Base-by-base conservation (phyloP, 2,113 vertebrate genomes). In the Prunella fulvescens region DNA sequence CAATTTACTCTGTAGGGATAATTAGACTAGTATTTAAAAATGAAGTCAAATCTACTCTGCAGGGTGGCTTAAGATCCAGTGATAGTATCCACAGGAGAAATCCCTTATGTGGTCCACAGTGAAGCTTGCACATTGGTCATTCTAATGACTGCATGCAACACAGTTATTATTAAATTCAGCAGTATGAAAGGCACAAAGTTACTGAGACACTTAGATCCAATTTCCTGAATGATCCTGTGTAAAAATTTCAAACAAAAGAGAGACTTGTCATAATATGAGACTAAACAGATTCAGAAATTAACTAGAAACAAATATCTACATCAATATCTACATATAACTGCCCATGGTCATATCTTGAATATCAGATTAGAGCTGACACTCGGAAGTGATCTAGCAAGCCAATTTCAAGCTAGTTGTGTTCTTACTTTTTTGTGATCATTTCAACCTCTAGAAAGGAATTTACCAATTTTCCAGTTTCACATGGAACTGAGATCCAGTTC, bases 1-100 rank as follows among this genome's bases (percentile, higher is more conserved):
- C 84, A 95, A 92, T 95, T 91, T 87, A 90, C 74, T 91, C 73
- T 62, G 73, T 73, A 83, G 73, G 57, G 61, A 87, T 93, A 86
- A 92, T 91, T 84, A 95, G 81, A 92, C 53, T 56, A 78, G 25
- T 65, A 87, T 87, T 87, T 91, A 69, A 79, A 87, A 93, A 91
- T 50, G 11, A 87, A 79, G 53, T 89, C 80, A 35, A 78, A 17
- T 81, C 65, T 79, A 33, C 77, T 93, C 47, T 92, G 60, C 53
- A 45, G 48, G 57, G 20, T 66, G 92, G 26, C 62, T 72, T 62
- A 76, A 85, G 69, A 91, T 79, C 35, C 73, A 84, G 50, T 77
- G 62, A 82, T n/a, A 66, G 23, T 62, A 88, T 69, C 60, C 57
- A 39, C n/a, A 74, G 29, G 9, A 93, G 48, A 88, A 96, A 92